Evolutionary conservation across 2,888 invertebrate genomes (phyloP), one percentile per base, ranked within the genome.

Genomic region (Isoperla grammatica): DNA sequence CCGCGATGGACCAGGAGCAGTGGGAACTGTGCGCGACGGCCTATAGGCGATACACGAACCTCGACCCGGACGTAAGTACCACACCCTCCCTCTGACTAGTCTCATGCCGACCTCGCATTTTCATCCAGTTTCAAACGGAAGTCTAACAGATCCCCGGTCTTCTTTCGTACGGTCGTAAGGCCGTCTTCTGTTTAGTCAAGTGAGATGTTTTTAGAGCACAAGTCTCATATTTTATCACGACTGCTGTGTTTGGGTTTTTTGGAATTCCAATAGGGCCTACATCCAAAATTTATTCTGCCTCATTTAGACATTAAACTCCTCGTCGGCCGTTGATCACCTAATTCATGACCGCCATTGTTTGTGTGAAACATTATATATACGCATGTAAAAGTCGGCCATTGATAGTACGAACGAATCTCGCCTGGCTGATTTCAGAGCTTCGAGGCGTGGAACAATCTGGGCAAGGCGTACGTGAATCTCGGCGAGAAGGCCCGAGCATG

Each of bases 371-470:
- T n/a, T n/a, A n/a, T n/a, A n/a, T n/a, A n/a, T n/a, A n/a, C n/a
- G n/a, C n/a, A n/a, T n/a, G n/a, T n/a, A n/a, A n/a, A n/a, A n/a
- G n/a, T n/a, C n/a, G n/a, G n/a, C n/a, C n/a, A n/a, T n/a, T n/a
- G n/a, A n/a, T n/a, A n/a, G n/a, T n/a, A n/a, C n/a, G n/a, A n/a
- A n/a, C n/a, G n/a, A n/a, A n/a, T n/a, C n/a, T n/a, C n/a, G n/a
- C n/a, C n/a, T n/a, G n/a, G n/a, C n/a, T n/a, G n/a, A n/a, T 71
- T 87, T 0, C 78, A 87, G 75, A 89, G 90, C 57, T 97, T 93
- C 73, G 96, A 98, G 75, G 95, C 95, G 0, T 99, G 98, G 99
- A 98, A 95, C 75, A 99, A 99, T 74, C 78, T 99, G 61, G 94
- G 95, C 12, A 94, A 96, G 71, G 92, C 93, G 2, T 93, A 96